Percentiles rank a stretch among this genome's conserved stretches.
Evolutionary conservation across 2,113 vertebrate species (phyloP).

Genomic region (Embiotoca jacksoni): DNA sequence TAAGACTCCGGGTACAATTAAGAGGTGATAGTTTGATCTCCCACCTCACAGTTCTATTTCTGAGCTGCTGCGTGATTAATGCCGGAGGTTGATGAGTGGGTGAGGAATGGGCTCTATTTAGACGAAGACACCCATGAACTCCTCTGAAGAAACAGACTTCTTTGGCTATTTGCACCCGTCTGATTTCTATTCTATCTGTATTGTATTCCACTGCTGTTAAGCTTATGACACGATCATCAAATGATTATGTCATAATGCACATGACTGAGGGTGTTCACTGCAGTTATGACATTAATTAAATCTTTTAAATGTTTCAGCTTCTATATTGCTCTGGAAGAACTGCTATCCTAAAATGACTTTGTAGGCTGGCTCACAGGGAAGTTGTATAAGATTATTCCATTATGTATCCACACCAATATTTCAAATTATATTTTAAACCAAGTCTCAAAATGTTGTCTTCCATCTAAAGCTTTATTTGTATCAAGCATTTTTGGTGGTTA

Average conservation of each 20-base stretch:
- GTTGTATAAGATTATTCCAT: neutral
- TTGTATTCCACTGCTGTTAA: neutral
- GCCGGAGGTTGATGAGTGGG: conserved; percentile 69
- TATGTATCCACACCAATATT: neutral
- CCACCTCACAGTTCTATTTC: conserved; percentile 82
- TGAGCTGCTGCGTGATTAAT: conserved; percentile 75
- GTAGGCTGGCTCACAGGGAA: no score
- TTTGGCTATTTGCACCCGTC: conserved; percentile 41
- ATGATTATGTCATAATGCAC: conserved; percentile 32
- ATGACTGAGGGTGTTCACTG: conserved; percentile 24
- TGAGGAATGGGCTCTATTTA: conserved; percentile 76
- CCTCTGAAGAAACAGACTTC: conserved; percentile 53
- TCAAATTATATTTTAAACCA: neutral
- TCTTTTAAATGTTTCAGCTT: neutral
- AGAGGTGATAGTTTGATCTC: conserved; percentile 85
- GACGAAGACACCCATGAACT: conserved; percentile 62
- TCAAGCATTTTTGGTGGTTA: neutral
- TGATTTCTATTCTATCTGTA: conserved; percentile 23
- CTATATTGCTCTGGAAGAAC: neutral
- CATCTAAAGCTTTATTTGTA: neutral
- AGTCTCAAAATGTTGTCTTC: neutral
- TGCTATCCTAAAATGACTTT: neutral
- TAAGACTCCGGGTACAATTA: conserved; percentile 84
- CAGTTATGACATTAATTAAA: neutral
- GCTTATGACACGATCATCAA: conserved; percentile 2